Evolutionary conservation across 2,797 vertebrate genomes (phyloP), one percentile per base, ranked within the genome.

Genomic region (Stomatorhinus walkeri): DNA sequence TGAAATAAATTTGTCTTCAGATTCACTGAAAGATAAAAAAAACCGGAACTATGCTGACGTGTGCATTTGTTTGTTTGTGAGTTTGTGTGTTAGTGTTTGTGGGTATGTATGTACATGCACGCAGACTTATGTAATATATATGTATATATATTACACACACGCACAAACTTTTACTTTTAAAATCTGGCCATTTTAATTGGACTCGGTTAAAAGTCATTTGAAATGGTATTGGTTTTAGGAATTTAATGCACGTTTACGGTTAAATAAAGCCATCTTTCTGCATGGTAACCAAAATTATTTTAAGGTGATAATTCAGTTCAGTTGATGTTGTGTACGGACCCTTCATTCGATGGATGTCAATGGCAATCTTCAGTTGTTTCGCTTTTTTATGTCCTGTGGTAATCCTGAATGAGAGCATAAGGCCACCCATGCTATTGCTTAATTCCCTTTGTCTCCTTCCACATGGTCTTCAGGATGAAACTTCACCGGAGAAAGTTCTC

Each of bases 251-350:
- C 93, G 94, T 95, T 93, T 93, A 91, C 88, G 90, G 19, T 93
- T 89, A 90, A 94, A 91, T 93, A 90, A 93, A 94, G 93, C 94
- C 94, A 93, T 94, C 94, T 94, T 93, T 95, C 94, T 95, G 95
- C 95, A 95, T 95, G 94, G 94, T 92, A 94, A 94, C 92, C 93
- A 92, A 91, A 92, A 88, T 92, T 90, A 92, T 91, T 92, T 93
- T 93, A 91, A 92, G 91, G 93, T 93, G 93, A 85, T 90, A 24
- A 28, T 64, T 52, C 48, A 54, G 4, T 84, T 79, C 83, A 52
- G 88, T 85, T 48, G 72, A 81, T 51, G 46, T 87, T 87, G 51
- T 22, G 54, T 87, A 89, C 61, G 85, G 76, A 86, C 89, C 86
- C 84, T 59, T 81, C 84, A 87, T 52, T 89, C 76, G 59, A 28